Conservation (phyloP, 2,888 invertebrate species). For the Psylliodes chrysocephalus region DNA sequence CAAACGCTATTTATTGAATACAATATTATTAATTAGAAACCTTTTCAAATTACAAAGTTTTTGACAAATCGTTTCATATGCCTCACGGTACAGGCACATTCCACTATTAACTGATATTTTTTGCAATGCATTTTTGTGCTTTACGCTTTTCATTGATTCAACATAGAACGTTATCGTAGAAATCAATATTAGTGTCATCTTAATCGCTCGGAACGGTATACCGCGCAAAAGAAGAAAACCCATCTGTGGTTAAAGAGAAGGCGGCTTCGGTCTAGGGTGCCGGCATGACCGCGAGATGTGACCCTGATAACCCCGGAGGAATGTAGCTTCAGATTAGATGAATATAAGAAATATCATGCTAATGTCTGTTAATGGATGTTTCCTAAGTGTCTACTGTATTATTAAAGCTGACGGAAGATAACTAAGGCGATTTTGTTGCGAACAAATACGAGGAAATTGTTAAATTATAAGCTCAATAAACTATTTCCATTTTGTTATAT, state of each 20-base stretch:
- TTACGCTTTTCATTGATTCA: too few species aligned
- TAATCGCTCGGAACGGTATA: not conserved
- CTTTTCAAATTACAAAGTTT: too few species aligned
- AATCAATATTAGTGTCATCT: not conserved
- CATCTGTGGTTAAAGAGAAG: slow-evolving; percentile 29
- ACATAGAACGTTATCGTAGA: not conserved
- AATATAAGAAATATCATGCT: slow-evolving; percentile 56
- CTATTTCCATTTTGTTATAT: slow-evolving; percentile 12
- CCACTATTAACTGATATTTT: too few species aligned
- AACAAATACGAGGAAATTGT: slow-evolving; percentile 30
- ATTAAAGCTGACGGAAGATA: slow-evolving; percentile 44
- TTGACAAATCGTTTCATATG: too few species aligned
- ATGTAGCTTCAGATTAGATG: slow-evolving; percentile 56
- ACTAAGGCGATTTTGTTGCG: slow-evolving; percentile 34
- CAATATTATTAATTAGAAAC: too few species aligned
- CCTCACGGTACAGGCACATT: too few species aligned
- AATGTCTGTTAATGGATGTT: slow-evolving; percentile 54
- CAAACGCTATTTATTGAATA: too few species aligned
- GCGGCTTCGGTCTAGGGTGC: slow-evolving; percentile 47
- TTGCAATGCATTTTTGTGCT: too few species aligned
- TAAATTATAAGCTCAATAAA: slow-evolving; percentile 7
- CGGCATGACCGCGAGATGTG: slow-evolving; percentile 53
- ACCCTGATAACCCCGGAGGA: slow-evolving; percentile 55
- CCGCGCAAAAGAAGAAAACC: slow-evolving; percentile 14
- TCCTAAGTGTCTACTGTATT: slow-evolving; percentile 48